Evolutionary conservation across 1,140 invertebrate genomes (phyloP), one percentile per base, ranked within the genome.

Genomic region (Cataglyphis hispanica): DNA sequence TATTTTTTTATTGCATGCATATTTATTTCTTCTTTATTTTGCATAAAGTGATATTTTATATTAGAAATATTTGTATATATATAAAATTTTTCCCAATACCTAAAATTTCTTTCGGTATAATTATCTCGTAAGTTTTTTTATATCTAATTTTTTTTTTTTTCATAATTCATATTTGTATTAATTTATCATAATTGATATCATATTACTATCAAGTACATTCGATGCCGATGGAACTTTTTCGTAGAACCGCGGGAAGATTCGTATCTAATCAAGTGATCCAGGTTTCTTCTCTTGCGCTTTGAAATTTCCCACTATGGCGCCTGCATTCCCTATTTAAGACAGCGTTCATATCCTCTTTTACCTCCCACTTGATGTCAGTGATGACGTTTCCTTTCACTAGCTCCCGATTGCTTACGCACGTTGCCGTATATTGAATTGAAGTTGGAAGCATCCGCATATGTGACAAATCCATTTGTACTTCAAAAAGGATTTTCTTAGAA

Each of bases 351-450:
- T 37, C 58, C 66, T 69, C 53, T 53, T 77, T 63, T 63, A 16
- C 66, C 66, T 86, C 77, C 60, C 70, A 72, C 70, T 40, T 74
- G 31, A 66, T 78, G 40, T 78, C 67, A 74, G 1, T 46, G 87
- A 85, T 89, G 81, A 84, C 85, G 83, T 87, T 75, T 81, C 72
- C 88, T 78, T 88, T 84, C 83, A 84, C 83, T 80, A 27, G n/a
- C 58, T 89, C 43, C 46, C 56, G 56, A 83, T 74, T 61, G 67
- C 74, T 86, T 67, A 86, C 60, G 60, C 77, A 89, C n/a, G 25
- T 74, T 10, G 22, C 58, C 56, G 56, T 31, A 77, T 25, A 31
- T 70, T 31, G 46, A 4, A 61, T 40, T 53, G 50, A 64, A 22
- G n/a, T 61, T 67, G 25, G 72, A 60, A 27, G 31, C 50, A 53